These are phyloP conservation scores for Thereuonema tuberculata DNA, from an alignment of 1,140 invertebrate genomes.

Conservation along the genomic window DNA sequence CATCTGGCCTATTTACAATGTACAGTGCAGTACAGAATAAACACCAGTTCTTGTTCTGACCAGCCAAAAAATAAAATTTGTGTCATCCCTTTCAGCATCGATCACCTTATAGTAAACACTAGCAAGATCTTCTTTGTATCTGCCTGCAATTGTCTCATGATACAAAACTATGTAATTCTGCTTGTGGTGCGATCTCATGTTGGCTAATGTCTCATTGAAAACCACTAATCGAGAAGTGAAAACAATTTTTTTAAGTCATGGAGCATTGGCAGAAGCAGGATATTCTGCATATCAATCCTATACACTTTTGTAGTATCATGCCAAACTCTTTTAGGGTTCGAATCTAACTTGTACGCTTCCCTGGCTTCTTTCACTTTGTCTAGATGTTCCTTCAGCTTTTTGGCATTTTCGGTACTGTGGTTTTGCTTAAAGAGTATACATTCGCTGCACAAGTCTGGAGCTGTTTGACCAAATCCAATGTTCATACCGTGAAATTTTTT, in stretches of 20 bases:
- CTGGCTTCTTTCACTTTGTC: conserved; percentile 2
- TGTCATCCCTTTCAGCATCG: too few relatives aligned
- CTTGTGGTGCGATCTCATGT: background rate
- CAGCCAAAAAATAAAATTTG: too few relatives aligned
- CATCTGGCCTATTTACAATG: too few relatives aligned
- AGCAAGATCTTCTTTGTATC: too few relatives aligned
- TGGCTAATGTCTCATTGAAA: background rate
- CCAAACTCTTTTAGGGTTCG: background rate
- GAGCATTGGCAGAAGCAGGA: background rate
- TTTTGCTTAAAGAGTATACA: background rate
- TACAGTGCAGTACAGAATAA: too few relatives aligned
- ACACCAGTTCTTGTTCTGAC: too few relatives aligned
- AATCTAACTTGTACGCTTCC: conserved; percentile 3
- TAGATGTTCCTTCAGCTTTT: background rate
- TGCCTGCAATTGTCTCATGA: too few relatives aligned
- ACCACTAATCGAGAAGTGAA: background rate
- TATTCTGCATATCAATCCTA: background rate
- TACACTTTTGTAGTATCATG: background rate
- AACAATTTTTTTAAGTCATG: background rate
- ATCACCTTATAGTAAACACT: too few relatives aligned
- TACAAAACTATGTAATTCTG: too few relatives aligned
- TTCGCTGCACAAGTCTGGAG: background rate
- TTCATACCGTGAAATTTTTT: background rate
- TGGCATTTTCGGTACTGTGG: background rate
- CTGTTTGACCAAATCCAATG: background rate